These are phyloP conservation scores for Esox masquinongy DNA, from an alignment of 2,797 vertebrate species.

Conservation along the genomic window DNA sequence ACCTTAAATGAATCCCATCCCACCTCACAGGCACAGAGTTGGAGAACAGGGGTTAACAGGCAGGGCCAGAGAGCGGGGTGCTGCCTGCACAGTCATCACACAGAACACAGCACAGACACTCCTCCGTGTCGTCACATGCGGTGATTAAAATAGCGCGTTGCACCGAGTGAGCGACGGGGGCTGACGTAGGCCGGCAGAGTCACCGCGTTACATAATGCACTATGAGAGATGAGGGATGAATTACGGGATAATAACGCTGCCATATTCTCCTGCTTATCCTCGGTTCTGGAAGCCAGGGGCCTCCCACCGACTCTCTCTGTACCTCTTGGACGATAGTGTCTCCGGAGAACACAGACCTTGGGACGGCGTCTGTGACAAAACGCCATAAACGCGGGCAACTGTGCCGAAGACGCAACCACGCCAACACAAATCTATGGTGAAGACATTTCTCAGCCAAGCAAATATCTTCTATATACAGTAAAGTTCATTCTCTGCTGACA, in stretches of 20 bases:
- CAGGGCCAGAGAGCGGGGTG: too few relatives aligned
- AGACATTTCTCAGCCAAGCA: neutral
- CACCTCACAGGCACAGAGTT: neutral
- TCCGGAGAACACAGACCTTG: neutral
- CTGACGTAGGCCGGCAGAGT: slow-evolving; percentile 10
- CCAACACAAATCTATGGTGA: neutral
- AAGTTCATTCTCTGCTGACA: neutral
- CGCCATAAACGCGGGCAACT: neutral
- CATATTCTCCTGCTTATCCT: slow-evolving; percentile 14
- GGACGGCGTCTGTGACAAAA: neutral
- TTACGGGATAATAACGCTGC: slow-evolving; percentile 12
- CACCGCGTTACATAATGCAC: slow-evolving; percentile 38
- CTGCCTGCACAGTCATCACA: slow-evolving; percentile 10
- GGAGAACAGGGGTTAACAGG: neutral
- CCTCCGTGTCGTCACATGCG: slow-evolving; percentile 21
- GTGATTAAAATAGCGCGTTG: slow-evolving; percentile 9
- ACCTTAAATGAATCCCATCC: neutral
- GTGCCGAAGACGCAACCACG: neutral
- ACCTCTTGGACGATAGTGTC: neutral
- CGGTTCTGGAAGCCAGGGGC: neutral
- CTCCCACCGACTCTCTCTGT: slow-evolving; percentile 8
- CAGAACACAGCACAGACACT: slow-evolving; percentile 5
- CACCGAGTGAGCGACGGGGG: slow-evolving; percentile 17
- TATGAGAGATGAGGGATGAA: slow-evolving; percentile 25
- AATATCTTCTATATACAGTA: neutral